phyloP scores from a whole-genome alignment of 2,113 vertebrate species.

The Callaeas wilsoni region DNA sequence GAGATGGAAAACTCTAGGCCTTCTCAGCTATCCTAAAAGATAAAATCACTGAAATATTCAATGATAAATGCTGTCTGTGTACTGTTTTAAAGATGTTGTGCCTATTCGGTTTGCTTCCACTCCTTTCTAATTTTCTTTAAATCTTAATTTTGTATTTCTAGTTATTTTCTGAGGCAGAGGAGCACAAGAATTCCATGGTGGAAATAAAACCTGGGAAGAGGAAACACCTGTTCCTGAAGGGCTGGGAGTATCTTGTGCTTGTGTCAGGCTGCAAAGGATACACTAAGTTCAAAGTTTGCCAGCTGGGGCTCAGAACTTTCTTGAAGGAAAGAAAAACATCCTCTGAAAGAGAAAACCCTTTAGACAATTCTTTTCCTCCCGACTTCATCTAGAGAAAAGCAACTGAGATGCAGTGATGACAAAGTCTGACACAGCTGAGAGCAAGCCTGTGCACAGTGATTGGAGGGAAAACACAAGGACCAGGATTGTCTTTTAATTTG shows the following conservation, averaged over 20 bases:
- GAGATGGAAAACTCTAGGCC: background rate
- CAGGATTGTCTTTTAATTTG: conserved; percentile 43
- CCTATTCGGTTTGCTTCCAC: background rate
- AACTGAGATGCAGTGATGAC: background rate
- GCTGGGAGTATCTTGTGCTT: background rate
- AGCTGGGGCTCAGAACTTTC: background rate
- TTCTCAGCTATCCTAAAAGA: background rate
- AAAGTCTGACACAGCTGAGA: background rate
- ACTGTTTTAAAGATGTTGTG: background rate
- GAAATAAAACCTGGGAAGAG: background rate
- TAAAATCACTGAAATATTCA: background rate
- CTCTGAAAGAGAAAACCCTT: background rate
- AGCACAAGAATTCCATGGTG: background rate
- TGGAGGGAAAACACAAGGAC: background rate
- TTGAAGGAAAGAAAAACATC: background rate
- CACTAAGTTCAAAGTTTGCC: background rate
- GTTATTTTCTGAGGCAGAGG: background rate
- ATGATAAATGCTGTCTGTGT: background rate
- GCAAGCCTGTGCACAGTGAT: background rate
- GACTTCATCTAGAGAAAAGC: background rate
- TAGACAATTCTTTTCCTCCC: background rate
- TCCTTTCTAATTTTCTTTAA: background rate
- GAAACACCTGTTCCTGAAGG: background rate
- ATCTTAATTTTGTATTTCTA: background rate
- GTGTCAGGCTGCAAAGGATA: background rate